phyloP scores from a whole-genome alignment of 2,797 vertebrate genomes.

The Parauchenoglanis ngamensis region DNA sequence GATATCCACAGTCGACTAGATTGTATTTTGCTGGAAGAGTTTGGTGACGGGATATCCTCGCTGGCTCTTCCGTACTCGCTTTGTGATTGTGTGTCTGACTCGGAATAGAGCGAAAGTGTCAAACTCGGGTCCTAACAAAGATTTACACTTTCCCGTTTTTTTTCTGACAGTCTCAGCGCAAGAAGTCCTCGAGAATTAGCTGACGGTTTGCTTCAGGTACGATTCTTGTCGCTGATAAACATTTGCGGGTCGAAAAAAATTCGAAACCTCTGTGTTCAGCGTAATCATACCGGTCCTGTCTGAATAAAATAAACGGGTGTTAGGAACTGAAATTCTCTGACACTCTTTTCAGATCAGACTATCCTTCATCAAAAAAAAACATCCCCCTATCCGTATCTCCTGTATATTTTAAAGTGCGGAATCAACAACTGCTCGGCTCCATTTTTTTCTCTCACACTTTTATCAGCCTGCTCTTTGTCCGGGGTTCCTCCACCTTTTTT shows the following conservation, averaged over 20 bases:
- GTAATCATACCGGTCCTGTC: neutral
- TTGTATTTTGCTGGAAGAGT: neutral
- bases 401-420: neutral
- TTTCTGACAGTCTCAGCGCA: neutral
- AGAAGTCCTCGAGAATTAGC: neutral
- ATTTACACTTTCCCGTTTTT: neutral
- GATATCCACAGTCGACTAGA: slow-evolving; percentile 19
- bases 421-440: neutral
- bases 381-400: neutral
- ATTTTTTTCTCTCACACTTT: neutral
- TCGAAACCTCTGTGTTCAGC: neutral
- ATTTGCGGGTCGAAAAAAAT: neutral
- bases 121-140: neutral
- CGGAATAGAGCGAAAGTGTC: neutral
- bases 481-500: neutral
- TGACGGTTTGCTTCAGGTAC: neutral
- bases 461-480: neutral
- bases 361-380: neutral
- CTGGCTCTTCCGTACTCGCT: slow-evolving; percentile 27
- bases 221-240: neutral
- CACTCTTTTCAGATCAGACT: neutral
- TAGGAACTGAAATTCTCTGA: neutral
- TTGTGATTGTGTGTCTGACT: neutral
- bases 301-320: neutral
- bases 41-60: slow-evolving; percentile 8